Conservation (phyloP, 1,140 invertebrate genomes). For the Drosophila sechellia region DNA sequence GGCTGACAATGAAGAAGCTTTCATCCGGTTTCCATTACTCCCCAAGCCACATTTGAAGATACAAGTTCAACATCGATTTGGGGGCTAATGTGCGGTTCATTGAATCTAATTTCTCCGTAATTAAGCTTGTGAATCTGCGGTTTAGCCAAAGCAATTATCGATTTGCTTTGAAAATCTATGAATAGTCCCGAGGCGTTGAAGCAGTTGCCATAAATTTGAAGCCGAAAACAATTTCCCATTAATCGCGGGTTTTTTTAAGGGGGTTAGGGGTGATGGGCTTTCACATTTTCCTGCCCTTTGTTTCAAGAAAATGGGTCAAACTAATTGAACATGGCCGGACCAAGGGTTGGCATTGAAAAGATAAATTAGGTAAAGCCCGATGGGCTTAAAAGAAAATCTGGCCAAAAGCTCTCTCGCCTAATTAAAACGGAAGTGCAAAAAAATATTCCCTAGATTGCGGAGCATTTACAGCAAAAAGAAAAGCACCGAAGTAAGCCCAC, state of each 20-base stretch:
- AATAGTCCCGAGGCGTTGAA: constrained; percentile 25
- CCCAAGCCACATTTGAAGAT: neutral
- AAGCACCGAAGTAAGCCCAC: constrained; percentile 4
- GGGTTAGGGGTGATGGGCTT: neutral
- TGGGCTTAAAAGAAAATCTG: constrained; percentile 22
- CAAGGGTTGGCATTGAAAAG: constrained; percentile 21
- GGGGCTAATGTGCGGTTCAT: constrained; percentile 36
- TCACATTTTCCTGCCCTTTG: constrained; percentile 17
- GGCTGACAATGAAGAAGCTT: constrained; percentile 24
- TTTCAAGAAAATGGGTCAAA: constrained; percentile 39
- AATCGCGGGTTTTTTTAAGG: constrained; percentile 4
- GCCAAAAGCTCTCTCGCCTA: constrained; percentile 59
- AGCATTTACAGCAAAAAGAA: constrained; percentile 3
- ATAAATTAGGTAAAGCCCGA: constrained; percentile 56
- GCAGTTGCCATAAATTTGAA: constrained; percentile 34
- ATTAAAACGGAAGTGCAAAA: constrained; percentile 58
- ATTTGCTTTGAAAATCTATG: constrained; percentile 51
- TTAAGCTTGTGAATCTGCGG: constrained; percentile 49
- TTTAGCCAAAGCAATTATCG: constrained; percentile 60
- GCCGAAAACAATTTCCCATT: constrained; percentile 57
- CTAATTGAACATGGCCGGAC: constrained; percentile 53
- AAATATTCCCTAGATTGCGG: constrained; percentile 8
- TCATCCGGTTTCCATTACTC: constrained; percentile 2
- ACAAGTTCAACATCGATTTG: constrained; percentile 5
- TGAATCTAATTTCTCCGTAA: constrained; percentile 48